Evolutionary conservation across 2,113 vertebrate genomes (phyloP).

Genomic region (Centropus unirufus): DNA sequence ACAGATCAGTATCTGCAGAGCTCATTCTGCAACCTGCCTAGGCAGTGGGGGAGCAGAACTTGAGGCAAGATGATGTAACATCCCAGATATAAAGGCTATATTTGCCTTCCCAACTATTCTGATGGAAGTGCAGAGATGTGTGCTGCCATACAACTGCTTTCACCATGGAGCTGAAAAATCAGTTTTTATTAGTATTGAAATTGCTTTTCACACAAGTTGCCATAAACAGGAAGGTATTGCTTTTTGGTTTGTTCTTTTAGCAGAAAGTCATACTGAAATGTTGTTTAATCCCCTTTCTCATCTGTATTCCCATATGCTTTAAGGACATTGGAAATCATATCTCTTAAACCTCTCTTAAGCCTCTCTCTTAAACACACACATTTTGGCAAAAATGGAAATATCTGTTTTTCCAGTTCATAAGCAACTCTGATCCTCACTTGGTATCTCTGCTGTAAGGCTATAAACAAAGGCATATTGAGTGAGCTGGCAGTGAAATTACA

Average conservation of each 20-base stretch:
- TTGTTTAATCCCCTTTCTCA: slow-evolving; percentile 2
- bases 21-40: slow-evolving; percentile 17
- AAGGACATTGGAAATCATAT: not conserved
- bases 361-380: not conserved
- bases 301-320: not conserved
- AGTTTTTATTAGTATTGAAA: slow-evolving; percentile 47
- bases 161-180: slow-evolving; percentile 9
- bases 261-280: not conserved
- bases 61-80: not conserved
- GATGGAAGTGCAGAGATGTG: slow-evolving; percentile 15
- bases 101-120: slow-evolving; percentile 29
- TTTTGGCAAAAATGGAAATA: not conserved
- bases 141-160: slow-evolving; percentile 18
- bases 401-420: not conserved
- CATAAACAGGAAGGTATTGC: slow-evolving; percentile 41
- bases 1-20: slow-evolving; percentile 4
- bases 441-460: slow-evolving; percentile 27
- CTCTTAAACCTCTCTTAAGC: too few species aligned
- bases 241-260: not conserved
- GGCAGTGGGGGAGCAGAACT: not conserved
- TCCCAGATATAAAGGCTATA: slow-evolving; percentile 48
- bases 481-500: slow-evolving; percentile 40
- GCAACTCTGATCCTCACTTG: not conserved
- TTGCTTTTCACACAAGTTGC: slow-evolving; percentile 47
- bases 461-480: slow-evolving; percentile 52